These are phyloP conservation scores for Entomobrya proxima DNA, from an alignment of 2,888 invertebrate genomes.

Conservation along the genomic window DNA sequence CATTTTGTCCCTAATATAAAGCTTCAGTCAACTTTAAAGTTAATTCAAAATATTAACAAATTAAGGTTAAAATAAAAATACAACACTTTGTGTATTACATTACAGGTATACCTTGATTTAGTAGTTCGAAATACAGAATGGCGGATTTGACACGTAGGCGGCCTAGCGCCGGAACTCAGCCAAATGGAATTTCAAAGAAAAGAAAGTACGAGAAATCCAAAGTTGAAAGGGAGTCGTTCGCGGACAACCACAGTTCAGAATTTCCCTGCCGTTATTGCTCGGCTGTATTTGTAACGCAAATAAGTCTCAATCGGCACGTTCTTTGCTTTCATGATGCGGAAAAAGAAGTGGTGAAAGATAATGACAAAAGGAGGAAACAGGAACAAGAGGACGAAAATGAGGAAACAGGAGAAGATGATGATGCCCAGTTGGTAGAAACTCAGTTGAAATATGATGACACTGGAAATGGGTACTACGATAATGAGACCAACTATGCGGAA, in stretches of 20 bases:
- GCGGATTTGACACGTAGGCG: slow-evolving; percentile 62
- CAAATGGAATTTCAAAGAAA: slow-evolving; percentile 29
- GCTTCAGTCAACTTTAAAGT: too few species aligned
- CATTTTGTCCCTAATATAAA: too few species aligned
- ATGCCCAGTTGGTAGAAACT: too few species aligned
- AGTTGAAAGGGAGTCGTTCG: neutral
- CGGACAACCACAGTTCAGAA: slow-evolving; percentile 10
- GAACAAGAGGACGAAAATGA: slow-evolving; percentile 29
- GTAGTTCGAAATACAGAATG: slow-evolving; percentile 37
- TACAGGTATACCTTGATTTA: neutral
- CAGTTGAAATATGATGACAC: neutral
- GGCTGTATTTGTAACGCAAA: slow-evolving; percentile 71
- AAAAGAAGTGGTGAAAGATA: too few species aligned
- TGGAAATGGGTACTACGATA: slow-evolving; percentile 10
- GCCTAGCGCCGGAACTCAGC: neutral
- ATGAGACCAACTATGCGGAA: slow-evolving; percentile 18
- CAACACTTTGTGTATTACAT: neutral
- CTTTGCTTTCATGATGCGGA: slow-evolving; percentile 64
- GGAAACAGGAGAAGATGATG: neutral
- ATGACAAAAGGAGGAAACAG: too few species aligned
- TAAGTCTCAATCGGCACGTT: slow-evolving; percentile 69
- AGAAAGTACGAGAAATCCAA: slow-evolving; percentile 54
- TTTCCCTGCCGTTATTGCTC: slow-evolving; percentile 68
- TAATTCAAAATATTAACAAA: too few species aligned
- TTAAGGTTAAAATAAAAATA: too few species aligned